Evolutionary conservation across 2,888 invertebrate species (phyloP).

Genomic region (Cheilosia urbana): DNA sequence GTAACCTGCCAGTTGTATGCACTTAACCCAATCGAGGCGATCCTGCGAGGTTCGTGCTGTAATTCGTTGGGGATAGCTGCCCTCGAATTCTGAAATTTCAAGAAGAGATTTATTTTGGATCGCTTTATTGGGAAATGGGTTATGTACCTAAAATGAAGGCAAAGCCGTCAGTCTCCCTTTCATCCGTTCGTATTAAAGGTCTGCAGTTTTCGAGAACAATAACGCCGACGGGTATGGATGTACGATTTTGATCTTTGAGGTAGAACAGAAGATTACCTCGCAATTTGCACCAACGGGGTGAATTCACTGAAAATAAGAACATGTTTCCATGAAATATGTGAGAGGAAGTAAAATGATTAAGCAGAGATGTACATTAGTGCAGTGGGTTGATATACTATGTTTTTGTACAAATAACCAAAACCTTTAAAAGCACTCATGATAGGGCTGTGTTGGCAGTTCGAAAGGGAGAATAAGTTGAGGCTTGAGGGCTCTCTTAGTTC

Average conservation of each 20-base stretch:
- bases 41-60: conserved; percentile 92
- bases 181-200: conserved; percentile 87
- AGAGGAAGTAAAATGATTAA: not conserved
- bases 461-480: no score
- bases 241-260: conserved; percentile 94
- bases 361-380: not conserved
- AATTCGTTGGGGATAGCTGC: conserved; percentile 91
- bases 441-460: no score
- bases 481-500: no score
- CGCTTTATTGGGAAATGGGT: not conserved
- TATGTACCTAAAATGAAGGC: conserved; percentile 91
- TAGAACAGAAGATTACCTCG: conserved; percentile 97
- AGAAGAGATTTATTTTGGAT: conserved; percentile 15
- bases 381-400: not conserved
- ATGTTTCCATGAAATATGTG: not conserved
- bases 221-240: conserved; percentile 94
- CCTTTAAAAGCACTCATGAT: no score
- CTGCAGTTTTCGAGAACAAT: conserved; percentile 95
- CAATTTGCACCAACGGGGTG: conserved; percentile 95
- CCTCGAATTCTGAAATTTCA: conserved; percentile 89
- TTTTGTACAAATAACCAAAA: no score
- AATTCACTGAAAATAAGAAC: conserved; percentile 86
- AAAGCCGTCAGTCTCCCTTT: conserved; percentile 88
- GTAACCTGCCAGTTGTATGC: conserved; percentile 93
- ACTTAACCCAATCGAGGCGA: conserved; percentile 93